Conservation (phyloP, 2,888 invertebrate species). For the Therioaphis trifolii region DNA sequence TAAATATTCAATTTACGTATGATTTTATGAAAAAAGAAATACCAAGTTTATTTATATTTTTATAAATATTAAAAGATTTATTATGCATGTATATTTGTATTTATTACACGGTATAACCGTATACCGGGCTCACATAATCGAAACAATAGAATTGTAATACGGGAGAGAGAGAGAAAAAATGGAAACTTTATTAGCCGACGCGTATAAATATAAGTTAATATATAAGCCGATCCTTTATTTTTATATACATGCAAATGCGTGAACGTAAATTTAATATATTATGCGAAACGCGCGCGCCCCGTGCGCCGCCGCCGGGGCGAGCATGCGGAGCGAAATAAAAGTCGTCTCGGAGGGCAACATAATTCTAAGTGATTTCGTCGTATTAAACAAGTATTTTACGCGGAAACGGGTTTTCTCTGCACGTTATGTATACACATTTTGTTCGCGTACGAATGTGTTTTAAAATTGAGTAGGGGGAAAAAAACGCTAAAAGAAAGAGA, state of each 20-base stretch:
- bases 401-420: neutral
- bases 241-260: constrained; percentile 16
- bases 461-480: neutral
- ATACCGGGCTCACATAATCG: constrained; percentile 1
- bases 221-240: neutral
- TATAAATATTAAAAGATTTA: neutral
- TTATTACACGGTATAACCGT: neutral
- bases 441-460: neutral
- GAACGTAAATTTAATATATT: constrained; percentile 17
- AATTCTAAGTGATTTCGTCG: constrained; percentile 16
- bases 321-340: neutral
- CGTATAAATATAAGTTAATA: constrained; percentile 15
- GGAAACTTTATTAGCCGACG: constrained; percentile 6
- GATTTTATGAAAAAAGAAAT: neutral
- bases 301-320: neutral
- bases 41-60: neutral
- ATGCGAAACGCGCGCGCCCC: neutral
- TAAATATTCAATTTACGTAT: too few species aligned
- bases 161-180: neutral
- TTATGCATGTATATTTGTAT: neutral
- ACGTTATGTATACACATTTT: neutral
- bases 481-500: neutral
- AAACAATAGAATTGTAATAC: constrained; percentile 22
- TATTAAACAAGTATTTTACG: constrained; percentile 13
- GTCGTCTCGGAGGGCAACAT: neutral